A percentile compares a stretch with the other conserved stretches of the same genome.
phyloP scores from a whole-genome alignment of 1,140 invertebrate genomes.

The Drosophila pallidifrons region DNA sequence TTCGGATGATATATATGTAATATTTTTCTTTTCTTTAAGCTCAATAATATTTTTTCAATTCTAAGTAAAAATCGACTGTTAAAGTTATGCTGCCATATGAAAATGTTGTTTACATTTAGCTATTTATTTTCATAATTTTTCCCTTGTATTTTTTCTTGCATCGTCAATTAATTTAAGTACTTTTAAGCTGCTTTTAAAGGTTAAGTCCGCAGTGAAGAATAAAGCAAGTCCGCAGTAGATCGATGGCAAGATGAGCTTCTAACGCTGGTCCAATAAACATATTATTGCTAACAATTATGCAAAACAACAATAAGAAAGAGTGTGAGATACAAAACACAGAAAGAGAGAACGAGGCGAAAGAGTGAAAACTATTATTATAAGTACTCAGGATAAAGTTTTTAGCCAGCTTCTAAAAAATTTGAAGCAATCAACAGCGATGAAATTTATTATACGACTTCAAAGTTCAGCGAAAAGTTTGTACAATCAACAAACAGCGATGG shows the following conservation, averaged over 20 bases:
- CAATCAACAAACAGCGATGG: slow-evolving; percentile 52
- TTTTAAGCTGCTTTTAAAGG: slow-evolving; percentile 60
- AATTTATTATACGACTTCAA: slow-evolving; percentile 72
- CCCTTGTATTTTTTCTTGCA: no score
- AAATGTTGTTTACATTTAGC: no score
- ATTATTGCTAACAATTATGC: slow-evolving; percentile 55
- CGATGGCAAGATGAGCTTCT: slow-evolving; percentile 10
- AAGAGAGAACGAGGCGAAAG: neutral
- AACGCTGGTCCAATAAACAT: slow-evolving; percentile 52
- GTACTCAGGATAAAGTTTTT: slow-evolving; percentile 53
- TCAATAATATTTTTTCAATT: no score
- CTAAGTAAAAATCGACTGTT: no score
- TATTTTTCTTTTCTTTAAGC: no score
- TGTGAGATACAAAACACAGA: neutral
- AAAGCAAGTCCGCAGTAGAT: slow-evolving; percentile 4
- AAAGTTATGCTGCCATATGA: no score
- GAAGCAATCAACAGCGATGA: slow-evolving; percentile 70
- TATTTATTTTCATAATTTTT: no score
- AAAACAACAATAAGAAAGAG: slow-evolving; percentile 14
- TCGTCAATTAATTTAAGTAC: slow-evolving; percentile 14
- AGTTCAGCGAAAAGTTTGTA: slow-evolving; percentile 68
- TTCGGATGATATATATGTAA: no score
- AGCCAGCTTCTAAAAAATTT: slow-evolving; percentile 50
- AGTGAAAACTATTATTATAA: slow-evolving; percentile 49
- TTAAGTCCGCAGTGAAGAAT: slow-evolving; percentile 42